Conservation (phyloP, 2,113 vertebrate species). For the Hystrix cristata region DNA sequence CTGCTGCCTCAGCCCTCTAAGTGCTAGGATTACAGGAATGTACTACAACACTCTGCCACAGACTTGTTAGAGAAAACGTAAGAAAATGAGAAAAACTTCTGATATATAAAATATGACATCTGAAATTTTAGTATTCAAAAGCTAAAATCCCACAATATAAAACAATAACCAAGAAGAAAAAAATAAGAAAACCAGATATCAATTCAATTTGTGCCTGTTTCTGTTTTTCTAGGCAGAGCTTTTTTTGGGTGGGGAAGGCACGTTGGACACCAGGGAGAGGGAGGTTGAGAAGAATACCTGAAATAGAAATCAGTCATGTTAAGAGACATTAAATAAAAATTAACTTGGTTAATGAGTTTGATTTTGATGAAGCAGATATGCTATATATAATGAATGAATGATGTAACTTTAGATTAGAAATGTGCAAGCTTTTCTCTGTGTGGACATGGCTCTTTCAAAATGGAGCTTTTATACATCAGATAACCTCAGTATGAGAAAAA, state of each 20-base stretch:
- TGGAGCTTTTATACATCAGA: not conserved
- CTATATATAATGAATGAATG: not conserved
- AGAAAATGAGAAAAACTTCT: not conserved
- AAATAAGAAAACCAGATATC: not conserved
- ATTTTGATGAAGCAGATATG: conserved; percentile 29
- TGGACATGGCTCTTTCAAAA: not conserved
- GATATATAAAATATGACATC: conserved; percentile 24
- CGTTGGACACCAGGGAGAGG: accelerated
- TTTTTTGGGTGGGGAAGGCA: not conserved
- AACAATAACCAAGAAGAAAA: conserved; percentile 58
- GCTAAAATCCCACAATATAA: not conserved
- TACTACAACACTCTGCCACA: not conserved
- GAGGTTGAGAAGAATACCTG: not conserved
- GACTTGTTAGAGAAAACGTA: not conserved
- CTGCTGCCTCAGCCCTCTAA: not conserved
- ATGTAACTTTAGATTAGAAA: not conserved
- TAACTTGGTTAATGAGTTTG: conserved; percentile 51
- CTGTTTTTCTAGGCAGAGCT: not conserved
- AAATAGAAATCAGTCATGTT: conserved; percentile 18
- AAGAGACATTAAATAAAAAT: conserved; percentile 63
- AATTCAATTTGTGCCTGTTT: not conserved
- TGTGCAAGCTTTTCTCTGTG: not conserved
- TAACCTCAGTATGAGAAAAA: not conserved
- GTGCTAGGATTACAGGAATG: not conserved
- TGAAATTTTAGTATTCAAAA: conserved; percentile 25